Base-by-base conservation (phyloP, 1,140 invertebrate genomes). In the Ceratosolen fusciceps region DNA sequence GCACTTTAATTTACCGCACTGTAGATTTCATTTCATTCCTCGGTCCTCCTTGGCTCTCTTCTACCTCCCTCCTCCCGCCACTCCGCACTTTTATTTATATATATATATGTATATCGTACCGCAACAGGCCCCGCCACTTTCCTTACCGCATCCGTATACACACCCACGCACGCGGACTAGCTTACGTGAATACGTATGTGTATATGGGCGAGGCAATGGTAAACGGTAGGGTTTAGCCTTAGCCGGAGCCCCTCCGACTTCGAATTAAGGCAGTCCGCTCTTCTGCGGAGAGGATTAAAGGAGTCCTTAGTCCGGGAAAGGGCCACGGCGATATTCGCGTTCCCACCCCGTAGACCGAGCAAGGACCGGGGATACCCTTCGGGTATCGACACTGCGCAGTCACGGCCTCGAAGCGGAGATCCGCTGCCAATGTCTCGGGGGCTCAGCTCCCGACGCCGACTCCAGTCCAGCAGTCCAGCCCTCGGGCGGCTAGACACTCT, bases 1-100 rank as follows among this genome's bases (percentile, higher is more conserved):
- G 86, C 86, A 87, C 86, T 87, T 89, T 89, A 89, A 89, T 89
- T 89, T 89, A 89, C 88, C 88, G 88, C 88, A 88, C 88, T 88
- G 87, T 88, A 87, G 88, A 87, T 88, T 89, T 87, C 85, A 85
- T 87, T 87, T 87, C 86, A 86, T 89, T 88, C 87, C 86, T 85
- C 82, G 83, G 83, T 83, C 80, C 86, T 86, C 80, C 82, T 83
- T 82, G 80, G 83, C 80, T 84, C 81, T 43, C 26, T 29, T 34
- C 26, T 39, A 14, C 85, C 79, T 82, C 82, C 83, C 81, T 81
- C 83, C 80, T 84, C 82, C 54, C 24, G n/a, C 34, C 43, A 88
- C 88, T 88, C 87, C 87, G 87, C 87, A 88, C 87, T 88, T n/a
- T n/a, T n/a, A n/a, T n/a, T n/a, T n/a, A n/a, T n/a, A n/a, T n/a